These are phyloP conservation scores for Parapsyche elsis DNA, from an alignment of 1,140 invertebrate genomes.

Conservation along the genomic window DNA sequence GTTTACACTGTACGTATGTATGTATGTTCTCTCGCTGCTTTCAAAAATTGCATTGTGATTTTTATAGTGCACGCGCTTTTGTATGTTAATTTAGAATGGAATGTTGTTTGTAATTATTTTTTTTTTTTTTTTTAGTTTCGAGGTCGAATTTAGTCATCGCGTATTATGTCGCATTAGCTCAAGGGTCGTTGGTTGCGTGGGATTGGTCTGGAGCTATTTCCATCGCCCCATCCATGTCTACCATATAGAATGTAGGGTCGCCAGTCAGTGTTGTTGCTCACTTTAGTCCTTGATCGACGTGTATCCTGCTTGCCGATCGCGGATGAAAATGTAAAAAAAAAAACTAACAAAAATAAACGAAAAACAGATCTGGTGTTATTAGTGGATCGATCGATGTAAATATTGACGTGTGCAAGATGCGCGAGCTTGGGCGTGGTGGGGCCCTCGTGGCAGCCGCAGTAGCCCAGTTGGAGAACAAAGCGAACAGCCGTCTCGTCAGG, in stretches of 20 bases:
- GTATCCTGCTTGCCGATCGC: neutral
- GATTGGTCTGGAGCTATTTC: constrained; percentile 43
- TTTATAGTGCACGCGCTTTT: neutral
- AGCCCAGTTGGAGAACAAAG: constrained; percentile 62
- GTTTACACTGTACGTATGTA: no score
- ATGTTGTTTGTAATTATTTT: neutral
- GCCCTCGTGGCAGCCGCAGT: constrained; percentile 66
- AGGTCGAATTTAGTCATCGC: neutral
- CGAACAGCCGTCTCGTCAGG: constrained; percentile 58
- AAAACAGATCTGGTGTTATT: neutral
- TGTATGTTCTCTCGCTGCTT: no score
- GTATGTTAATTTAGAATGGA: neutral
- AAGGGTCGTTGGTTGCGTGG: constrained; percentile 40
- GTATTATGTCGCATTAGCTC: constrained; percentile 33
- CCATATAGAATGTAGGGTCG: constrained; percentile 60
- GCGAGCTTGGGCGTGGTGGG: constrained; percentile 60
- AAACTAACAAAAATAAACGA: no score
- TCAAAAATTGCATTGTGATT: neutral
- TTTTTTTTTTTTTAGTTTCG: neutral
- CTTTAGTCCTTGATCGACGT: constrained; percentile 59
- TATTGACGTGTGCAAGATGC: constrained; percentile 36
- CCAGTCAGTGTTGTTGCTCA: constrained; percentile 62
- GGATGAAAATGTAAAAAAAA: neutral
- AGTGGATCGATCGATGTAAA: constrained; percentile 5
- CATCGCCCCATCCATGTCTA: constrained; percentile 37